phyloP scores from a whole-genome alignment of 2,888 invertebrate genomes.

The Choristoneura rosaceana region DNA sequence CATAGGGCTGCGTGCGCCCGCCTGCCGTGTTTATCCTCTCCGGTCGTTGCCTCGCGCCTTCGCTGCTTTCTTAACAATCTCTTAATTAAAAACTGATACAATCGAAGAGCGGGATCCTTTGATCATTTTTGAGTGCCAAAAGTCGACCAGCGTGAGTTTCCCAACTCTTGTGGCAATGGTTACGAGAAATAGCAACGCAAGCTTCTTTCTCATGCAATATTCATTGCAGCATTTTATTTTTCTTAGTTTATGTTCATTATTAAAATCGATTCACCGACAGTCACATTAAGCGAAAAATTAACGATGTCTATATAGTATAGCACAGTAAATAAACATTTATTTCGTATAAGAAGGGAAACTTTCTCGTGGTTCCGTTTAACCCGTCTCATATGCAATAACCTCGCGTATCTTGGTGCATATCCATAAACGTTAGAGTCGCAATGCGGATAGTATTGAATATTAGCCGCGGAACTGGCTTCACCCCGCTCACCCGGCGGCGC shows the following conservation, averaged over 20 bases:
- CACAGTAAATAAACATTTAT: slow-evolving; percentile 43
- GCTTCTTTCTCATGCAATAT: neutral
- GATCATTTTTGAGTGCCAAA: slow-evolving; percentile 28
- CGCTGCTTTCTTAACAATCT: slow-evolving; percentile 69
- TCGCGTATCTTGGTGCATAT: slow-evolving; percentile 62
- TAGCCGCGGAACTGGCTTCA: slow-evolving; percentile 67
- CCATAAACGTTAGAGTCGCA: slow-evolving; percentile 66
- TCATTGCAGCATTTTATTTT: neutral
- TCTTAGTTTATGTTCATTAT: neutral
- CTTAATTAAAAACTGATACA: slow-evolving; percentile 67
- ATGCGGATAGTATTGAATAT: slow-evolving; percentile 68
- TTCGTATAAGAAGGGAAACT: slow-evolving; percentile 55
- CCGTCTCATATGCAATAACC: slow-evolving; percentile 68
- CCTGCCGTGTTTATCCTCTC: slow-evolving; percentile 68
- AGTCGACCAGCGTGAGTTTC: neutral
- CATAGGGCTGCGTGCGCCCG: slow-evolving; percentile 74
- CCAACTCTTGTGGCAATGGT: neutral
- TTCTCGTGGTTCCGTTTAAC: slow-evolving; percentile 64
- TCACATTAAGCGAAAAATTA: slow-evolving; percentile 1
- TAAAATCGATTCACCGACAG: neutral
- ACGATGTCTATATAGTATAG: neutral
- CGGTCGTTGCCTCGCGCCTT: slow-evolving; percentile 70
- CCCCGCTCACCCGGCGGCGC: slow-evolving; percentile 62
- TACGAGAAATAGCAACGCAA: slow-evolving; percentile 3
- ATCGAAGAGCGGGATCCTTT: slow-evolving; percentile 36